Evolutionary conservation across 2,888 invertebrate species (phyloP).

Genomic region (Colostygia pectinataria): DNA sequence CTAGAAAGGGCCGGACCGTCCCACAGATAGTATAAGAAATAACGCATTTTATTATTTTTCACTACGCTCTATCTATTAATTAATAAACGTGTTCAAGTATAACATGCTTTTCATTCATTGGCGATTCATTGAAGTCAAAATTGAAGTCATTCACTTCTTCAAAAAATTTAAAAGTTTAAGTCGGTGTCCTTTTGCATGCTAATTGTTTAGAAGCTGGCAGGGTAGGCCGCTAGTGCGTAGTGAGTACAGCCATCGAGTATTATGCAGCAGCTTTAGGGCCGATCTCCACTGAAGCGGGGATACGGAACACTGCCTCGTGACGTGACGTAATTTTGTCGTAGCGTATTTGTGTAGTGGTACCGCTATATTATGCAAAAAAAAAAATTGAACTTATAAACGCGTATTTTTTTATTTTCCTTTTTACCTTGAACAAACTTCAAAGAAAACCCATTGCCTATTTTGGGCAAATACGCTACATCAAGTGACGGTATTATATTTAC

Average conservation of each 20-base stretch:
- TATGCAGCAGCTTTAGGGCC: background rate
- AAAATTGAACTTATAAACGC: too few relatives aligned
- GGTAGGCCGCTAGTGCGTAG: slow-evolving; percentile 14
- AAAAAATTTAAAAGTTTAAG: slow-evolving; percentile 36
- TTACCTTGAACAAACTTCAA: too few relatives aligned
- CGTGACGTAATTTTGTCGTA: too few relatives aligned
- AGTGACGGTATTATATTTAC: too few relatives aligned
- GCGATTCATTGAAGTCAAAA: slow-evolving; percentile 57
- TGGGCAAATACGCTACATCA: too few relatives aligned
- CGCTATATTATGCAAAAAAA: too few relatives aligned
- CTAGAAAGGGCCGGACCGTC: slow-evolving; percentile 71
- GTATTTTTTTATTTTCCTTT: too few relatives aligned
- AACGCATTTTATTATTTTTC: slow-evolving; percentile 45
- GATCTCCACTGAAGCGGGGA: too few relatives aligned
- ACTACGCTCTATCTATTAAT: slow-evolving; percentile 62
- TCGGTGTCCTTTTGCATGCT: slow-evolving; percentile 77
- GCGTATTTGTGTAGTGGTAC: too few relatives aligned
- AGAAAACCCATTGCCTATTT: too few relatives aligned
- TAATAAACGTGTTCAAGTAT: slow-evolving; percentile 67
- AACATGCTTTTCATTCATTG: slow-evolving; percentile 80
- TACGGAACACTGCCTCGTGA: too few relatives aligned
- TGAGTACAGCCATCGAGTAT: background rate
- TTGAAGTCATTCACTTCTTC: slow-evolving; percentile 80
- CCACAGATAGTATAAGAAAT: slow-evolving; percentile 79
- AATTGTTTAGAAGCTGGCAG: slow-evolving; percentile 43